Evolutionary conservation across 2,797 vertebrate species (phyloP), one percentile per base, ranked within the genome.

Genomic region (Chelon labrosus): DNA sequence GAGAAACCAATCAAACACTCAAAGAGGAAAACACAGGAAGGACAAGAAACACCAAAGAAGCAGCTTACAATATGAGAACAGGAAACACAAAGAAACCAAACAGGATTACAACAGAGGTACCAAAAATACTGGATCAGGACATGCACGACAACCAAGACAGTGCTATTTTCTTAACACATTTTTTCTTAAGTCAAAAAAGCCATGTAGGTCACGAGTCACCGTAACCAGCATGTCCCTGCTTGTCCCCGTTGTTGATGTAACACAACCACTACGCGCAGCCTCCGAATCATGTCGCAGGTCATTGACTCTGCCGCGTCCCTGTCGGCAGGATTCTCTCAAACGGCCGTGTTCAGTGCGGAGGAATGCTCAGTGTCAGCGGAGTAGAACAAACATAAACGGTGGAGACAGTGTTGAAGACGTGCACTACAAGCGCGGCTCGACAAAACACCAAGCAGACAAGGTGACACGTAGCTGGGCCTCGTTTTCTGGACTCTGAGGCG

Each of bases 211-310:
- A 22, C 22, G 27, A 57, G 54, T 61, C 39, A 25, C 51, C 22
- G 7, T 12, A 35, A 35, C 49, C 27, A 38, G 46, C 19, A 12
- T 58, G 63, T 64, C 38, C 64, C 38, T 60, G 47, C 58, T 52
- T 41, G 41, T 70, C 51, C 53, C 67, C 13, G 65, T 38, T 73
- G 65, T 44, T 68, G 42, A 61, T 12, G 38, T 31, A 60, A 67
- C 64, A 59, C 49, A 38, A 38, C 57, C 4, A 27, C 58, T 19
- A 22, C 17, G 59, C 17, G 55, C 70, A 78, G 61, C 54, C 46
- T 54, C 27, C 0, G 2, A 41, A 69, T 80, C 72, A 38, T 39
- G 58, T 73, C 17, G 31, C 77, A 65, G 65, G 59, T 78, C 80
- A 62, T 65, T 68, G 65, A 37, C 65, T 72, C 63, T 10, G 49